Evolutionary conservation across 2,888 invertebrate genomes (phyloP).

Genomic region (Exephanes ischioxanthus): DNA sequence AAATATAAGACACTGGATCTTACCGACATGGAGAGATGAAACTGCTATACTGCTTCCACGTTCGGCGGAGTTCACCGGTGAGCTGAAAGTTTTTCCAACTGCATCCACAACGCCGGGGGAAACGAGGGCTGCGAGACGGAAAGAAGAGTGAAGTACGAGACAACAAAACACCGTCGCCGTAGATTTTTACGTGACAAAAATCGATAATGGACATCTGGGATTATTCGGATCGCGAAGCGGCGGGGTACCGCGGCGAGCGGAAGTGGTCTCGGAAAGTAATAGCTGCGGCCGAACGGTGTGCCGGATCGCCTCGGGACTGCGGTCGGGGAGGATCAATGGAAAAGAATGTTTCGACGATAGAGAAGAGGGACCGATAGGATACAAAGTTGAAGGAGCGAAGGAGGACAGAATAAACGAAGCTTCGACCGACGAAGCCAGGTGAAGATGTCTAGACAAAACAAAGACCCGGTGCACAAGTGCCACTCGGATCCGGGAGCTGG

Average conservation of each 20-base stretch:
- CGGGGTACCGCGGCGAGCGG: conserved; percentile 50
- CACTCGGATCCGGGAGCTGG: conserved; percentile 89
- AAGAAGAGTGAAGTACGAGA: not conserved
- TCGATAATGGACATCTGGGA: conserved; percentile 63
- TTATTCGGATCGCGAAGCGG: conserved; percentile 50
- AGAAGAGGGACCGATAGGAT: conserved; percentile 27
- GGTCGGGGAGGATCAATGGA: conserved; percentile 35
- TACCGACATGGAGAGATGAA: not conserved
- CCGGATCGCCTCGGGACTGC: conserved; percentile 47
- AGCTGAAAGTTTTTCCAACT: conserved; percentile 14
- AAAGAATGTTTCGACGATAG: conserved; percentile 51
- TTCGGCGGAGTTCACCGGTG: not conserved
- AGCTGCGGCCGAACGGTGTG: conserved; percentile 47
- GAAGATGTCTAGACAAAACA: conserved; percentile 83
- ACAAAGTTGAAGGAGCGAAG: conserved; percentile 4
- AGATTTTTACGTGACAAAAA: conserved; percentile 41
- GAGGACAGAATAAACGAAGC: conserved; percentile 26
- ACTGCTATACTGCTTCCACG: not conserved
- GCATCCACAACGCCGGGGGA: not conserved
- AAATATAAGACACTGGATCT: not conserved
- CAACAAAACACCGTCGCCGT: not conserved
- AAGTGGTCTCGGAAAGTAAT: conserved; percentile 56
- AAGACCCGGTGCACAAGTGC: conserved; percentile 90
- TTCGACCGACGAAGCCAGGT: conserved; percentile 61
- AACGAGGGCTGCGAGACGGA: not conserved